A percentile compares a stretch with the other conserved stretches of the same genome.
Conservation (phyloP, 2,888 invertebrate genomes). For the Heliconius ethilla region DNA sequence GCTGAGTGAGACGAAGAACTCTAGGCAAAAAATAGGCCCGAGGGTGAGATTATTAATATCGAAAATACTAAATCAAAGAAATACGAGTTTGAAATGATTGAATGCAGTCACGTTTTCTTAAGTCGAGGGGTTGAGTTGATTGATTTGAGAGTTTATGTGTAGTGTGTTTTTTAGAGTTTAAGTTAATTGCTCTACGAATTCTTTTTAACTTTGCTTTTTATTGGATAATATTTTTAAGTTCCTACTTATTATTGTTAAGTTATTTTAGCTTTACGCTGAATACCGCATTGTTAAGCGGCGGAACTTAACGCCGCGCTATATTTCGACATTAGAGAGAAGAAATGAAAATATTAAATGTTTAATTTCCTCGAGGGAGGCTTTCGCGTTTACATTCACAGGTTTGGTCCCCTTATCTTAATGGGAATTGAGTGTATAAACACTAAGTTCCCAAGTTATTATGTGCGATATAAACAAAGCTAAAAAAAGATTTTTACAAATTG, state of each 20-base stretch:
- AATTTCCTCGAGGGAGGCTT: too few relatives aligned
- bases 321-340: too few relatives aligned
- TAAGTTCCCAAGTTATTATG: background rate
- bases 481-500: background rate
- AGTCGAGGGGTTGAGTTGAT: constrained; percentile 41
- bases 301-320: too few relatives aligned
- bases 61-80: constrained; percentile 66
- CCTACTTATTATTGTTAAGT: background rate
- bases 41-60: constrained; percentile 75
- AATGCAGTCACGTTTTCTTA: constrained; percentile 47
- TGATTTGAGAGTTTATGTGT: constrained; percentile 35
- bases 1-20: too few relatives aligned
- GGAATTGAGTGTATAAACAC: background rate
- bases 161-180: constrained; percentile 17
- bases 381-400: too few relatives aligned
- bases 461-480: background rate
- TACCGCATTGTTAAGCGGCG: too few relatives aligned
- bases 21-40: constrained; percentile 63
- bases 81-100: constrained; percentile 56
- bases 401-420: too few relatives aligned
- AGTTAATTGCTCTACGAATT: background rate
- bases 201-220: background rate
- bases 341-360: too few relatives aligned
- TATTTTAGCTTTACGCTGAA: background rate
- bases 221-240: too few relatives aligned